Conservation (phyloP, 2,797 vertebrate species). For the Melanotaenia parkinsoni region DNA sequence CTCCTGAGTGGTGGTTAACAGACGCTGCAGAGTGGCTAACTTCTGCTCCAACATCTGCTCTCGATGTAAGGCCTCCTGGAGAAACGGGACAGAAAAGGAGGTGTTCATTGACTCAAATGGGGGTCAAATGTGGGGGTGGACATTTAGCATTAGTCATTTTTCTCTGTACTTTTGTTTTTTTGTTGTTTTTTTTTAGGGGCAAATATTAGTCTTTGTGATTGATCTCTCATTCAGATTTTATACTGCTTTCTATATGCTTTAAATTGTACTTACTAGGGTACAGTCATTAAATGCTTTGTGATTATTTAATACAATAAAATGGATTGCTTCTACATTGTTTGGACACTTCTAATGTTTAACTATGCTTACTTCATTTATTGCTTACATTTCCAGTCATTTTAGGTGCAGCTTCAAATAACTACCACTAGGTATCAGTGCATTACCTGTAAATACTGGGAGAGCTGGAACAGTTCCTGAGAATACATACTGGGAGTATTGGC, state of each 20-base stretch:
- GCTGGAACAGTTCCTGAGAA: constrained; percentile 99
- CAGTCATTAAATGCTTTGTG: no score
- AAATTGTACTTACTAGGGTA: no score
- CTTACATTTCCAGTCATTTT: neutral
- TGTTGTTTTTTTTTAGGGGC: no score
- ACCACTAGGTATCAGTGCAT: constrained; percentile 71
- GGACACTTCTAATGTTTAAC: neutral
- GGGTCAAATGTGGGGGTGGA: no score
- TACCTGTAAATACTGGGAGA: constrained; percentile 99
- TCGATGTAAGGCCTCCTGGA: constrained; percentile 98
- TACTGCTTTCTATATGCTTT: neutral
- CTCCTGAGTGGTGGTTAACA: constrained; percentile 95
- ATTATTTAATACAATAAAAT: neutral
- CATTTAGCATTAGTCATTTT: no score
- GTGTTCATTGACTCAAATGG: neutral
- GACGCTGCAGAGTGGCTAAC: constrained; percentile 95
- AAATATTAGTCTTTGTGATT: no score
- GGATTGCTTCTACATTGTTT: neutral
- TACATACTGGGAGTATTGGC: constrained; percentile 99
- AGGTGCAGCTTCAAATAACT: neutral
- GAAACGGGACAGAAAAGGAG: constrained; percentile 6
- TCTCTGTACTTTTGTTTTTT: neutral
- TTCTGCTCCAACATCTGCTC: constrained; percentile 99
- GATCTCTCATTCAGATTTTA: no score
- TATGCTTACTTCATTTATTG: neutral